phyloP scores from a whole-genome alignment of 2,113 vertebrate genomes.

The Salminus brasiliensis region DNA sequence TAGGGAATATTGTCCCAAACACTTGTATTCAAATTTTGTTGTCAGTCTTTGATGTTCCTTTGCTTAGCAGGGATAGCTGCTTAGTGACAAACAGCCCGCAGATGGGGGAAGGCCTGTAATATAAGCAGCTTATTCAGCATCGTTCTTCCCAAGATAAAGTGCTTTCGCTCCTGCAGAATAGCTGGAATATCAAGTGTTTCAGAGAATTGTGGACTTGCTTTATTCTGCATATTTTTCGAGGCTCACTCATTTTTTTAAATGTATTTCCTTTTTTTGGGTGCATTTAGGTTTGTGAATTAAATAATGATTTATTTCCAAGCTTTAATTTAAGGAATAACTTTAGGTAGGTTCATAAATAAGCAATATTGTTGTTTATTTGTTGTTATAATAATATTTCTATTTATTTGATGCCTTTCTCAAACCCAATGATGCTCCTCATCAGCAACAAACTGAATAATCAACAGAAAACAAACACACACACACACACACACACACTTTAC shows the following conservation, averaged over 20 bases:
- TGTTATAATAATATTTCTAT: not conserved
- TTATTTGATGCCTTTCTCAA: too few species aligned
- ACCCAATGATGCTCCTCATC: too few species aligned
- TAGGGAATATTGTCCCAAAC: conserved; percentile 19
- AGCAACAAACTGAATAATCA: too few species aligned
- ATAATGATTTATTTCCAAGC: not conserved
- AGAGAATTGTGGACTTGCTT: conserved; percentile 14
- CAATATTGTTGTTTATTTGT: not conserved
- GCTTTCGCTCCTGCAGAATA: conserved; percentile 54
- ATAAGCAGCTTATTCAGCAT: conserved; percentile 73
- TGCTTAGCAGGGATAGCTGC: conserved; percentile 61
- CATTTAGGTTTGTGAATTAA: not conserved
- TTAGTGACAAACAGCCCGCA: conserved; percentile 68
- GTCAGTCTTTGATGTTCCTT: conserved; percentile 65
- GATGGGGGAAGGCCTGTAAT: conserved; percentile 61
- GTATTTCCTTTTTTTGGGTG: not conserved
- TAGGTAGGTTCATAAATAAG: not conserved
- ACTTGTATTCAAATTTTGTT: conserved; percentile 55
- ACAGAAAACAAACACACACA: too few species aligned
- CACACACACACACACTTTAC: too few species aligned
- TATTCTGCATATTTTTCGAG: not conserved
- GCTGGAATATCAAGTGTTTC: conserved; percentile 58
- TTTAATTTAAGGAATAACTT: not conserved
- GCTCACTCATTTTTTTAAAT: not conserved
- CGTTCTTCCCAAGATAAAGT: conserved; percentile 63